A percentile compares a stretch with the other conserved stretches of the same genome.
Evolutionary conservation across 2,888 invertebrate species (phyloP).

Genomic region (Kryphioiulus occultus): DNA sequence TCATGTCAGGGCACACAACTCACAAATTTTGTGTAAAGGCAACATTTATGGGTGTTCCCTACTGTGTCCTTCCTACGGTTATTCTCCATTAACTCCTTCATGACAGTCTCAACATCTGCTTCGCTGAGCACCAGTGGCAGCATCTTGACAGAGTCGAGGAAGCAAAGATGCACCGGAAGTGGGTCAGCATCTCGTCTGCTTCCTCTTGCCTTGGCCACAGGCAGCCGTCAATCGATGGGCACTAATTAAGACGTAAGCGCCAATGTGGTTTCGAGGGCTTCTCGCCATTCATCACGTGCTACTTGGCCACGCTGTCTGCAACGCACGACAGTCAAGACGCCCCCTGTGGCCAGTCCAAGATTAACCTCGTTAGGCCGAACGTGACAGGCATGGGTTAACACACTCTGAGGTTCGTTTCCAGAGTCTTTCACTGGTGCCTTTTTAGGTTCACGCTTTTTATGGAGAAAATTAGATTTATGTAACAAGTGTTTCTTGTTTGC

Average conservation of each 20-base stretch:
- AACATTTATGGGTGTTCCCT: too few species aligned
- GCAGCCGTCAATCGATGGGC: background rate
- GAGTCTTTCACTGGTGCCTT: too few species aligned
- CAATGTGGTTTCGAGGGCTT: background rate
- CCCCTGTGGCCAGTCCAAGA: background rate
- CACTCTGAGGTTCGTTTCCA: background rate
- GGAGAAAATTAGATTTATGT: too few species aligned
- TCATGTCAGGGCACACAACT: too few species aligned
- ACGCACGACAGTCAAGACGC: background rate
- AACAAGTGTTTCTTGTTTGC: too few species aligned
- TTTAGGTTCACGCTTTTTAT: too few species aligned
- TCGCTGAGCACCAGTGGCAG: background rate
- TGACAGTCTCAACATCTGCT: background rate
- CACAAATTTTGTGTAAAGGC: too few species aligned
- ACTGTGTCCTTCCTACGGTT: too few species aligned
- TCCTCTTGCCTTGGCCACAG: too few species aligned
- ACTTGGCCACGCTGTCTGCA: background rate
- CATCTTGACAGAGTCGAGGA: background rate
- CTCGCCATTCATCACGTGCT: background rate
- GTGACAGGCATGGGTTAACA: background rate
- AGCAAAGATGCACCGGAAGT: background rate
- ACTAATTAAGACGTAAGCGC: background rate
- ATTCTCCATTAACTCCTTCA: too few species aligned
- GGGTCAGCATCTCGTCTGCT: background rate
- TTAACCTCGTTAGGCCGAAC: background rate